These are phyloP conservation scores for Euplagia quadripunctaria DNA, from an alignment of 2,888 invertebrate genomes.

Conservation along the genomic window DNA sequence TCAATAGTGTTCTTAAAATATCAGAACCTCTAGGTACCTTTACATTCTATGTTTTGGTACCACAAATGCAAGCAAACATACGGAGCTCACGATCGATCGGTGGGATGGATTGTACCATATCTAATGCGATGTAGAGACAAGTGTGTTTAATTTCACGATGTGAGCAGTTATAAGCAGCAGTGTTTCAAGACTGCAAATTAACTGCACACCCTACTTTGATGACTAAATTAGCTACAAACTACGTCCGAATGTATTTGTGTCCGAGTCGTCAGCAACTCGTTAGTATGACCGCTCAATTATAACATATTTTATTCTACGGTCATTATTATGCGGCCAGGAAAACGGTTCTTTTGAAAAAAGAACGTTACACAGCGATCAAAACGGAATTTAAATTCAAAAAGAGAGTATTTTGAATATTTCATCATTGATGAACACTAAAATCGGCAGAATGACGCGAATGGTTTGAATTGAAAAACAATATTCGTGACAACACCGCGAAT, in stretches of 20 bases:
- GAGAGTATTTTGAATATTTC: constrained; percentile 41
- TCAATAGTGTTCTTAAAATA: not conserved
- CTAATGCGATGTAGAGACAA: too few relatives aligned
- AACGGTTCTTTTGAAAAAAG: constrained; percentile 37
- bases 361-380: constrained; percentile 37
- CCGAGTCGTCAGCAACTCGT: too few relatives aligned
- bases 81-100: too few relatives aligned
- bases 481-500: constrained; percentile 35
- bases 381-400: constrained; percentile 39
- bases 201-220: not conserved
- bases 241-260: too few relatives aligned
- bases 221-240: not conserved
- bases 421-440: constrained; percentile 35
- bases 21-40: not conserved
- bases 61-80: not conserved
- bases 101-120: too few relatives aligned
- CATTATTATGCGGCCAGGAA: constrained; percentile 11
- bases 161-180: not conserved
- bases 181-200: not conserved
- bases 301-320: not conserved
- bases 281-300: too few relatives aligned
- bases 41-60: not conserved
- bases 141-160: not conserved
- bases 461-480: constrained; percentile 44
- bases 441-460: constrained; percentile 36